These are phyloP conservation scores for Zhuqinia jingwanae DNA, from an alignment of 2,888 invertebrate species.

Conservation along the genomic window DNA sequence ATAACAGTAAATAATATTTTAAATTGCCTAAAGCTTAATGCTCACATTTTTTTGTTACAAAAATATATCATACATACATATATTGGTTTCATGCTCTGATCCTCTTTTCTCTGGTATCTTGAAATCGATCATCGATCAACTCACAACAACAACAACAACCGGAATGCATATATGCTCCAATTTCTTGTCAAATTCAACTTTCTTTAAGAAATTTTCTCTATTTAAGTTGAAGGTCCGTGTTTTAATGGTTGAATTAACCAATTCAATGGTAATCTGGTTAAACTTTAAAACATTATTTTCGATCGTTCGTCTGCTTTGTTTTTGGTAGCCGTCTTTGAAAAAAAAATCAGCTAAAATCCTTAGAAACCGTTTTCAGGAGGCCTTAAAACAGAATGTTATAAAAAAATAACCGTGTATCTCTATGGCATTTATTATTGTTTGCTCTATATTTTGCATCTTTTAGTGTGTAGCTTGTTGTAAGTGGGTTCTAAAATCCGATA, in stretches of 20 bases:
- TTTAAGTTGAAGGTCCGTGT: constrained; percentile 7
- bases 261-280: no score
- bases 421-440: no score
- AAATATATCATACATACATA: not conserved
- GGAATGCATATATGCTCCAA: constrained; percentile 41
- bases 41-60: not conserved
- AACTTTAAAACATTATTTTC: no score
- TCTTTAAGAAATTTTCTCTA: not conserved
- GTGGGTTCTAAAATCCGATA: not conserved
- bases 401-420: no score
- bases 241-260: constrained; percentile 3
- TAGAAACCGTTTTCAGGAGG: constrained; percentile 35
- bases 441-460: no score
- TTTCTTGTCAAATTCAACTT: constrained; percentile 22
- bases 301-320: no score
- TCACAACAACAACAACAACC: not conserved
- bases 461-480: not conserved
- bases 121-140: constrained; percentile 5
- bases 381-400: not conserved
- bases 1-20: constrained; percentile 1
- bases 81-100: constrained; percentile 58
- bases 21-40: not conserved
- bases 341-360: not conserved
- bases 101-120: constrained; percentile 53
- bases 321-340: not conserved